These are phyloP conservation scores for Eclectus roratus DNA, from an alignment of 2,113 vertebrate species.

Conservation along the genomic window DNA sequence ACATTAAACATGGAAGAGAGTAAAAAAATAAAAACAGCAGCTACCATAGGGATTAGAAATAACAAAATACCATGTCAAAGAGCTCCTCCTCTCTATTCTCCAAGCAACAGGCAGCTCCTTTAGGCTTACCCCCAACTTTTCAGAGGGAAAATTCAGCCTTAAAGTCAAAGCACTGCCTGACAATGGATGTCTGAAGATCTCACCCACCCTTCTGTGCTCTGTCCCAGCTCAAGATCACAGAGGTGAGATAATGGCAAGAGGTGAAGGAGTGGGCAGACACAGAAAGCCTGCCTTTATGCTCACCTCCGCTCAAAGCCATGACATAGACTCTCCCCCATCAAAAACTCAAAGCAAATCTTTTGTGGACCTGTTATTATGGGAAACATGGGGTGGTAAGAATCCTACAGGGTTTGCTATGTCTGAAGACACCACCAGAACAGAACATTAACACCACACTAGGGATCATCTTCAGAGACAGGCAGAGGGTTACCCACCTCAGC, in stretches of 20 bases:
- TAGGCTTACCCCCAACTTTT: neutral
- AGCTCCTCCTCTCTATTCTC: neutral
- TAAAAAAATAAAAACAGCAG: neutral
- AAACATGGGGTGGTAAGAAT: neutral
- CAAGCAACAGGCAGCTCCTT: slow-evolving; percentile 9
- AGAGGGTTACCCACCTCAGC: neutral
- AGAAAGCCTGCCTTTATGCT: neutral
- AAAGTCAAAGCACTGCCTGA: neutral
- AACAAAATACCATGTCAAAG: slow-evolving; percentile 3
- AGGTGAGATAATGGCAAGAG: neutral
- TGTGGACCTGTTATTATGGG: neutral
- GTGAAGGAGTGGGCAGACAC: neutral
- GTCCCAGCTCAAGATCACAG: neutral
- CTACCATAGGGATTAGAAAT: neutral
- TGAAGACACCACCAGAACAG: neutral
- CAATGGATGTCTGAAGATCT: neutral
- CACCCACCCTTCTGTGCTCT: neutral
- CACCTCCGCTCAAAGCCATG: neutral
- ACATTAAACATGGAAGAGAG: slow-evolving; percentile 1
- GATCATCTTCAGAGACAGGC: neutral
- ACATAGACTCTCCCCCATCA: neutral
- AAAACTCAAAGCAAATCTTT: neutral
- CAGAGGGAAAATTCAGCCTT: neutral
- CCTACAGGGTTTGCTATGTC: neutral
- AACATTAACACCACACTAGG: neutral